Evolutionary conservation across 64 coral and sea anemone species (phyloP), one percentile per base, ranked within the genome.

Genomic region (Platygyra sinensis): DNA sequence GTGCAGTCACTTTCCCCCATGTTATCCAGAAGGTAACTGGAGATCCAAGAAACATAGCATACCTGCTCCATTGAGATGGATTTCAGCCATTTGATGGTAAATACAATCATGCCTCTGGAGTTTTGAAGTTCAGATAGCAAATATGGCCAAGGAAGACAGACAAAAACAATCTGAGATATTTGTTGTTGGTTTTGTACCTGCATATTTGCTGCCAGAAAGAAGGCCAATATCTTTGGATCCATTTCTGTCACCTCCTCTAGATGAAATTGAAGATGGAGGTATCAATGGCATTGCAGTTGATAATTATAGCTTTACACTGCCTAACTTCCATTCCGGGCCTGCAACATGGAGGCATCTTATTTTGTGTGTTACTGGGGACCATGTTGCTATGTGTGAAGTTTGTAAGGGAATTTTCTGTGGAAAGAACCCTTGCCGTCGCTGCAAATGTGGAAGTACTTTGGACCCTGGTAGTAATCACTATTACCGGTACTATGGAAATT

Each of bases 11-110:
- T 8, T 36, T 83, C 39, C 17, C 67, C 27, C 89, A 91, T 29
- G 62, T 7, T 22, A 39, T 83, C 13, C 25, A 83, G 38, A 72
- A 52, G 32, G 60, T 24, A 14, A 57, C 24, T 74, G 89, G 89
- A 22, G 89, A 91, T 83, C 79, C 89, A 51, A 50, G 88, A 80
- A 90, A 90, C 32, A 11, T 82, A 36, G 88, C 88, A 9, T 90
- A 82, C 39, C 72, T 90, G 9, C n/a, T 72, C 19, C 88, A 90
- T n/a, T 90, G 88, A 77, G 88, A 90, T 82, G 88, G 88, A 29
- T 90, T 90, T 90, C 88, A 90, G 57, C 77, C 88, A 71, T 81
- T 90, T 80, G 77, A 82, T 80, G 88, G 88, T 8, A 90, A 82
- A 81, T 52, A 90, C 27, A 81, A 90, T 72, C 88, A 90, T 82